These are phyloP conservation scores for Caenorhabditis wallacei DNA, from an alignment of 2,888 invertebrate species.

Conservation along the genomic window DNA sequence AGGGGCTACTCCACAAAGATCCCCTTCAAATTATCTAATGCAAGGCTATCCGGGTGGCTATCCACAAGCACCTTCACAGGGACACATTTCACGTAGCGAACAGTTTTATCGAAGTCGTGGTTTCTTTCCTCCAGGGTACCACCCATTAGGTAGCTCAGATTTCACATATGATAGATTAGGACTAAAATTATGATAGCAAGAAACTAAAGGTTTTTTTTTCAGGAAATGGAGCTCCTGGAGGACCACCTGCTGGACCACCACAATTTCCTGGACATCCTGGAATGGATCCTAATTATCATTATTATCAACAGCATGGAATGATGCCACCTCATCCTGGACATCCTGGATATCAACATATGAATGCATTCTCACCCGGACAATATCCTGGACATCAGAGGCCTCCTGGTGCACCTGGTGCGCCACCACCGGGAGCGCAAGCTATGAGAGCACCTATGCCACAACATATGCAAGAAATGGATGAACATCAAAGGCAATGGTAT, in stretches of 20 bases:
- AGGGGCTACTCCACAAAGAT: conserved; percentile 27
- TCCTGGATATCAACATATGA: conserved; percentile 59
- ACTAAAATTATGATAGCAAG: neutral
- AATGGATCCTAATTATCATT: conserved; percentile 61
- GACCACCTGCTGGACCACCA: conserved; percentile 26
- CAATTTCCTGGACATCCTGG: conserved; percentile 36
- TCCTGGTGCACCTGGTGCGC: conserved; percentile 48
- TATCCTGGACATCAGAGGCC: conserved; percentile 58
- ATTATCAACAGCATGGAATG: conserved; percentile 66
- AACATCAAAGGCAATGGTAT: conserved; percentile 63
- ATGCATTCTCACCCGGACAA: conserved; percentile 66
- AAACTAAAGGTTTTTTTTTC: conserved; percentile 1
- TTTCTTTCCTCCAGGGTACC: conserved; percentile 53
- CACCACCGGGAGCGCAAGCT: conserved; percentile 50
- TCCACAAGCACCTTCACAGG: conserved; percentile 16
- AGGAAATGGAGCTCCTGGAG: conserved; percentile 57
- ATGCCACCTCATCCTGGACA: conserved; percentile 57
- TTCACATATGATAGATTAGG: neutral
- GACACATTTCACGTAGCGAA: conserved; percentile 50
- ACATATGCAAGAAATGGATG: conserved; percentile 65
- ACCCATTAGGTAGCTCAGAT: conserved; percentile 31
- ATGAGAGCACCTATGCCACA: conserved; percentile 73
- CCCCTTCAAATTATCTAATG: conserved; percentile 46
- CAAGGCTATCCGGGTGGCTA: conserved; percentile 47
- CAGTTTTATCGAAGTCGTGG: conserved; percentile 61